Base-by-base conservation (phyloP, 2,797 vertebrate species). In the Zenarchopterus dispar region DNA sequence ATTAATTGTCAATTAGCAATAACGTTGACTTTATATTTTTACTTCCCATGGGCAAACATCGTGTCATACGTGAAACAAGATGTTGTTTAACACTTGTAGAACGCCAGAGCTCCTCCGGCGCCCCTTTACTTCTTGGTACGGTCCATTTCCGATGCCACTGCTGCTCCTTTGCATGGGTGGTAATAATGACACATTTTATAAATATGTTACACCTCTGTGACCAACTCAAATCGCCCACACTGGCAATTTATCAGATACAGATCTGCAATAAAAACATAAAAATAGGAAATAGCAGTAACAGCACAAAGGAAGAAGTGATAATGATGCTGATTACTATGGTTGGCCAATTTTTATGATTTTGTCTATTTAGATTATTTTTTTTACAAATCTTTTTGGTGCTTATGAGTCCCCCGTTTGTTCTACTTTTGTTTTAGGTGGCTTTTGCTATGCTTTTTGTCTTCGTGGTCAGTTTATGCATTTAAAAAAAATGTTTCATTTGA, bases 91-190 rank as follows among this genome's bases (percentile, higher is more conserved):
- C 2, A 6, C 15, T 10, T 15, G 6, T n/a, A 42, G 1, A 8
- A 16, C 1, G 39, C 4, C 1, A 23, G 15, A 43, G 31, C 26
- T 56, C 52, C 44, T 26, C 58, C 15, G 0, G 16, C 16, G 0
- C 5, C 62, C 62, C 81, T 33, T 1, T 11, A 19, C 50, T 0
- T 5, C 4, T 80, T 92, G 90, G 91, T 91, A 84, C 77, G 21
- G 81, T 85, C 91, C 86, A 79, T 73, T 88, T 86, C 85, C 84
- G 83, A 87, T 81, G 63, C 67, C 80, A 71, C 80, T 63, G 79
- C 77, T 73, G 63, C 53, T 84, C 56, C 77, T 82, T 79, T 83
- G 78, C 85, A 81, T 76, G 65, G 82, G 74, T 65, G 75, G 75
- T 56, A 78, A 81, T 86, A 70, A 80, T 88, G 84, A 84, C 87